Base-by-base conservation (phyloP, 2,797 vertebrate genomes). In the Sandelia bainsii region DNA sequence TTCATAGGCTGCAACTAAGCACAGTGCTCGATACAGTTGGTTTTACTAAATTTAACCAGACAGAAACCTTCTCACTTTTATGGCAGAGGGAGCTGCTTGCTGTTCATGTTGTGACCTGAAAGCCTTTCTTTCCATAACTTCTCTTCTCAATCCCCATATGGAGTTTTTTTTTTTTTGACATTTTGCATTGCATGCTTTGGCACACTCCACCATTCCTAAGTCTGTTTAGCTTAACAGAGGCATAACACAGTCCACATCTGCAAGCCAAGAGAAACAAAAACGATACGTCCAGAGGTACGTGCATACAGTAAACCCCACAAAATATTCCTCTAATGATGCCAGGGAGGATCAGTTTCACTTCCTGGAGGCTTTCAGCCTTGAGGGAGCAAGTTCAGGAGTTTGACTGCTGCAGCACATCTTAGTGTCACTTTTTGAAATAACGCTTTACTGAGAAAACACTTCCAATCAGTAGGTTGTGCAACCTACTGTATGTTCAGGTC, bases 161-260 rank as follows among this genome's bases (percentile, higher is more conserved):
- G 83, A 83, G 77, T 83, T 82, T 81, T 86, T 49, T 49, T 49
- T 23, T 60, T 65, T 79, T 78, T 83, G 80, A 73, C 62, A 89
- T 88, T 86, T 89, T 69, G 81, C 87, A 74, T 83, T 93, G 93
- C 90, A 62, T 93, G 86, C 89, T 93, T 94, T 94, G 93, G 93
- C 93, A 87, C 83, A 66, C 77, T 70, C 75, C 62, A 44, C 87
- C 77, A 91, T 92, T 91, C 89, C 91, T 86, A 77, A 91, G 87
- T 89, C 91, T 93, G 92, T 94, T 94, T 94, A 91, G 91, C 87
- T 94, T 91, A 91, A 91, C 90, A 75, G 87, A 92, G 89, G 91
- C 90, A 89, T 87, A 93, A 89, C 90, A 90, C 84, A 90, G 87
- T 82, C 92, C 83, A 76, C 81, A 48, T 81, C 69, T 50, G 48